Evolutionary conservation across 2,888 invertebrate genomes (phyloP), one percentile per base, ranked within the genome.

Genomic region (Rosalia funebris): DNA sequence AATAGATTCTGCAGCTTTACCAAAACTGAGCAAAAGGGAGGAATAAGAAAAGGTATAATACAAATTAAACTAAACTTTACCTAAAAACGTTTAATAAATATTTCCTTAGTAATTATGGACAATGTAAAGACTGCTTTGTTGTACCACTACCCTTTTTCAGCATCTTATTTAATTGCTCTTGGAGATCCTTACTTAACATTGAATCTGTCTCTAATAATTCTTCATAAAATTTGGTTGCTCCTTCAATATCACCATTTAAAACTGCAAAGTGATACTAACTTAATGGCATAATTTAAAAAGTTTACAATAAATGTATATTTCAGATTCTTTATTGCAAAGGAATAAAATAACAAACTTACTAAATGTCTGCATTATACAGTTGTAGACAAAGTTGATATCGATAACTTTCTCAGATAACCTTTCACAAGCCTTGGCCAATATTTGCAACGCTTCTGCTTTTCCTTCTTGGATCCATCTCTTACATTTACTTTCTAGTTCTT

Each of bases 351-450:
- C 3, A 36, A 25, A 83, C 84, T 84, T 72, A 86, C 87, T 82
- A 67, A 83, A 79, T 11, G 85, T 80, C 69, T 83, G 83, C 71
- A 87, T 65, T 25, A 86, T 84, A 63, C 83, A 71, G 1, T 83
- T 81, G 66, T 84, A 83, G 14, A 87, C 73, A 32, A 81, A 81
- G 1, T 74, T 66, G 0, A 77, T 69, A 57, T 84, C 80, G 0
- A 86, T 60, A 11, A 69, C 36, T 37, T 71, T 62, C 3, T 62
- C 34, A 34, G 75, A 57, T n/a, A 78, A 44, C 50, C 72, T 69
- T 19, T 59, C 52, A 32, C 63, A 68, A n/a, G 70, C 72, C 32
- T 65, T 67, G 4, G 70, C 66, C 53, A 79, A 65, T 4, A 73
- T 75, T 60, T 68, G 54, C 41, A 80, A 63, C 1, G 79, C 71